Conservation (phyloP, 2,888 invertebrate species). For the Himalopsyche kuldschensis region DNA sequence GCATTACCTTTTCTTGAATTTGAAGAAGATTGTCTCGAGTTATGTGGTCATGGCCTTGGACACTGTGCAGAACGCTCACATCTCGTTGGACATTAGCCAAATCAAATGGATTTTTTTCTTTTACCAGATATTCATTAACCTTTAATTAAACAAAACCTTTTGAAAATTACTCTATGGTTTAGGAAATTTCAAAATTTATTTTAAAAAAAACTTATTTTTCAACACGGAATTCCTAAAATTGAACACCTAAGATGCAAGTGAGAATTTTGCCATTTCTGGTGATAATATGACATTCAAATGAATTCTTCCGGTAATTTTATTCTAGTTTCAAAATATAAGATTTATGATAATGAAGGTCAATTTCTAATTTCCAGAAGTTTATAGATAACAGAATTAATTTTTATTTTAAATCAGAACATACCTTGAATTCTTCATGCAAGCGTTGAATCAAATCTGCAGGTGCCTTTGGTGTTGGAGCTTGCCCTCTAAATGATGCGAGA, state of each 20-base stretch:
- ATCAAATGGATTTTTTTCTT: constrained; percentile 80
- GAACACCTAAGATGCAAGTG: not conserved
- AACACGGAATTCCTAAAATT: not conserved
- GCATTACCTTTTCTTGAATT: constrained; percentile 63
- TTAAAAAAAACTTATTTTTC: not conserved
- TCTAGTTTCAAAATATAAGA: too few relatives aligned
- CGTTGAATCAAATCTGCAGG: constrained; percentile 70
- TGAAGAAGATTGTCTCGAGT: constrained; percentile 67
- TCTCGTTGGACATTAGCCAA: constrained; percentile 64
- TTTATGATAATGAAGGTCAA: too few relatives aligned
- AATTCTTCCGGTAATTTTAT: too few relatives aligned
- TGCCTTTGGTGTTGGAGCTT: constrained; percentile 54
- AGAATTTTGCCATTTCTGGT: too few relatives aligned
- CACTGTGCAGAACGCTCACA: constrained; percentile 68
- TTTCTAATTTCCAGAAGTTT: too few relatives aligned
- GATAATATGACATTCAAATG: too few relatives aligned
- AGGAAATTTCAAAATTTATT: not conserved
- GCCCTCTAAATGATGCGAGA: constrained; percentile 59
- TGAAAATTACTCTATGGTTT: not conserved
- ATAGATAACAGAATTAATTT: too few relatives aligned
- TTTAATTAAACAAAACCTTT: constrained; percentile 41
- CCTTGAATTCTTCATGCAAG: constrained; percentile 75
- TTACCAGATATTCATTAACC: constrained; percentile 73
- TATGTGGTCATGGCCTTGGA: constrained; percentile 67
- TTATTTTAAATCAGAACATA: constrained; percentile 41